A percentile compares a stretch with the other conserved stretches of the same genome.
Evolutionary conservation across 92 coral and sea anemone genomes (phyloP).

Genomic region (Bergia sp.): DNA sequence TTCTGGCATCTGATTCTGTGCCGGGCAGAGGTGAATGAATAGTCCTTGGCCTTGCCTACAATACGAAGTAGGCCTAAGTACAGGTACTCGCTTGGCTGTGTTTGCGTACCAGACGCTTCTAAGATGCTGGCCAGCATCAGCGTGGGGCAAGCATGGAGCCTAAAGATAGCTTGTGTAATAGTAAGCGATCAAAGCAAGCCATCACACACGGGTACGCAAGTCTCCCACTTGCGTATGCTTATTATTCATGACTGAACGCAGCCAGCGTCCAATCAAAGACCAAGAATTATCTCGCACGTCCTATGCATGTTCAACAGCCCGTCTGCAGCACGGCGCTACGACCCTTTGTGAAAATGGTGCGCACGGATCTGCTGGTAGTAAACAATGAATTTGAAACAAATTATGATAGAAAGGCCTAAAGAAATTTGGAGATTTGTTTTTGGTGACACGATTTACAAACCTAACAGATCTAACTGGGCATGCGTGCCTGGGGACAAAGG

Average conservation of each 20-base stretch:
- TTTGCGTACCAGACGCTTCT: no score
- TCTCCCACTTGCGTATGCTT: not conserved
- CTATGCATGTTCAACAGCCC: not conserved
- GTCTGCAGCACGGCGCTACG: not conserved
- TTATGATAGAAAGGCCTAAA: not conserved
- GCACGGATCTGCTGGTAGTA: not conserved
- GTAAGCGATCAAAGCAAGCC: not conserved
- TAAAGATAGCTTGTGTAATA: not conserved
- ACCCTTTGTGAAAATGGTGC: not conserved
- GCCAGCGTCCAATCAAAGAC: not conserved
- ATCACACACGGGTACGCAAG: not conserved
- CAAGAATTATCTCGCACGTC: not conserved
- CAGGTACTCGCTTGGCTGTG: no score
- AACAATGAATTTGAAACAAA: not conserved
- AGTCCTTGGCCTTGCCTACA: no score
- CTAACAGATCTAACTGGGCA: not conserved
- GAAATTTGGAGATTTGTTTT: not conserved
- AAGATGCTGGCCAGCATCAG: no score
- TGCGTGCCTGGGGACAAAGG: not conserved
- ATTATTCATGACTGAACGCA: not conserved
- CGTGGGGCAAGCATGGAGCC: no score
- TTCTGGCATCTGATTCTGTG: no score
- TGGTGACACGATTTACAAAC: not conserved
- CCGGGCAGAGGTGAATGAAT: no score
- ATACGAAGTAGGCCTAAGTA: no score